Percentiles rank a stretch among this genome's conserved stretches.
phyloP scores from a whole-genome alignment of 2,797 vertebrate genomes.

The Tachyglossus aculeatus region DNA sequence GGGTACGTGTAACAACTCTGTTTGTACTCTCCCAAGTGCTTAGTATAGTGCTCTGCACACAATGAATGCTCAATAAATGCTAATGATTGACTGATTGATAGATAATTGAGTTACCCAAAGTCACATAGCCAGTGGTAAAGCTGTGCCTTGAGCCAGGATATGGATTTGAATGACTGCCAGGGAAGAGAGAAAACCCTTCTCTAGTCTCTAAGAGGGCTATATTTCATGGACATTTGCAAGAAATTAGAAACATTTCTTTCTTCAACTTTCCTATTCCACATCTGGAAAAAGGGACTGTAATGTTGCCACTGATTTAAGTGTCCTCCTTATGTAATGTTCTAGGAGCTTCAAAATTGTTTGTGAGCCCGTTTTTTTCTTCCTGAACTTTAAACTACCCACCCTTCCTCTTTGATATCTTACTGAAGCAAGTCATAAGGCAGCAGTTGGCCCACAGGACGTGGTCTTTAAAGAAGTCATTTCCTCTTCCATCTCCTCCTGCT shows the following conservation, averaged over 20 bases:
- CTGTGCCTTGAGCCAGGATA: accelerated
- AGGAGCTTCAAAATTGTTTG: neutral
- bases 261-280: neutral
- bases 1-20: no score
- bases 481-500: constrained; percentile 30
- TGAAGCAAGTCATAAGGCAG: constrained; percentile 6
- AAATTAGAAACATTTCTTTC: neutral
- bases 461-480: constrained; percentile 47
- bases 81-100: no score
- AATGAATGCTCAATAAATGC: no score
- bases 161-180: neutral
- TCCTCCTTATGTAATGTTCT: constrained; percentile 9
- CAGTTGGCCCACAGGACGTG: constrained; percentile 6
- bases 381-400: constrained; percentile 4
- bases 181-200: neutral
- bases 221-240: neutral
- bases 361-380: constrained; percentile 9
- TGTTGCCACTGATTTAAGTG: neutral
- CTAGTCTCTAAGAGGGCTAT: accelerated
- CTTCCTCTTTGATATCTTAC: constrained; percentile 53
- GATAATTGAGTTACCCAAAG: neutral
- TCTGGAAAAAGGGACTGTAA: neutral
- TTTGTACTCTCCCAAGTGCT: no score
- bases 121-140: neutral
- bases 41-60: no score